Evolutionary conservation across 2,888 invertebrate species (phyloP).

Genomic region (Dryobotodes eremita): DNA sequence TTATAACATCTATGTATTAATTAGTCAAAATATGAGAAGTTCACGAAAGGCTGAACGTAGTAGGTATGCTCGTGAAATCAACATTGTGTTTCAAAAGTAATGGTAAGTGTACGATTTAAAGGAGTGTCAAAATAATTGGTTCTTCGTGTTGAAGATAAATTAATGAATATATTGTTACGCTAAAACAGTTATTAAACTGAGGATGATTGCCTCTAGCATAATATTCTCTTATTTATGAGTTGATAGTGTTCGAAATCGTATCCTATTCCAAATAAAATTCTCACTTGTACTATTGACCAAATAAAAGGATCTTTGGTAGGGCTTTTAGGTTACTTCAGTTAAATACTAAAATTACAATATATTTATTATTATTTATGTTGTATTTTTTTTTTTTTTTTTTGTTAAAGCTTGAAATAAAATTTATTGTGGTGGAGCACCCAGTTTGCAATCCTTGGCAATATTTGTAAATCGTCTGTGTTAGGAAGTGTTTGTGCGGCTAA

Average conservation of each 20-base stretch:
- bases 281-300: constrained; percentile 35
- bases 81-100: constrained; percentile 77
- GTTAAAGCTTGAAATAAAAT: constrained; percentile 59
- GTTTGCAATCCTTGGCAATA: constrained; percentile 45
- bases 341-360: constrained; percentile 49
- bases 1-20: constrained; percentile 41
- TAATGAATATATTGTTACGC: constrained; percentile 69
- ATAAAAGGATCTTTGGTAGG: constrained; percentile 61
- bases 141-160: constrained; percentile 80
- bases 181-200: constrained; percentile 59
- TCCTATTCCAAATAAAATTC: not conserved
- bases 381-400: constrained; percentile 56
- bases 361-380: constrained; percentile 53
- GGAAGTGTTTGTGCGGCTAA: constrained; percentile 18
- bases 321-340: constrained; percentile 47
- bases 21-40: constrained; percentile 51
- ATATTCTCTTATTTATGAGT: constrained; percentile 60
- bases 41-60: constrained; percentile 61
- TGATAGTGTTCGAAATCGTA: constrained; percentile 14
- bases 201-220: constrained; percentile 46
- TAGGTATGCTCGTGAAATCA: constrained; percentile 84
- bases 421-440: constrained; percentile 51
- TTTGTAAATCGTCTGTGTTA: constrained; percentile 42
- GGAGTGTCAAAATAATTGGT: constrained; percentile 87
- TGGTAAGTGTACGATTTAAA: constrained; percentile 86